Conservation (phyloP, 2,797 vertebrate genomes). For the Gymnoscopelus microlampas region DNA sequence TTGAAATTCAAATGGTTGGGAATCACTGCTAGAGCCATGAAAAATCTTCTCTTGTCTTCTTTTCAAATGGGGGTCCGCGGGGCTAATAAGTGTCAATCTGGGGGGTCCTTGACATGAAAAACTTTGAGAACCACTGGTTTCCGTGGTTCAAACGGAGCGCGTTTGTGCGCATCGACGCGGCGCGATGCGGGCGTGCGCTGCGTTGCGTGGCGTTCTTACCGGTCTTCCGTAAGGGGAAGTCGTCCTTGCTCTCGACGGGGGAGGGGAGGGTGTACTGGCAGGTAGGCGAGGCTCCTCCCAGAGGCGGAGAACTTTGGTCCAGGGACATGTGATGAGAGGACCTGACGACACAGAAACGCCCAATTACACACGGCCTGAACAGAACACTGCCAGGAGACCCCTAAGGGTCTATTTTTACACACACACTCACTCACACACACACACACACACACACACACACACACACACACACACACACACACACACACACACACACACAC, state of each 20-base stretch:
- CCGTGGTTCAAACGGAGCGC: not conserved
- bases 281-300: conserved; percentile 91
- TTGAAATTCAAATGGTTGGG: too few relatives aligned
- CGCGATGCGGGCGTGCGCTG: too few relatives aligned
- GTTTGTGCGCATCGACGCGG: not conserved
- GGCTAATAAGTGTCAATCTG: too few relatives aligned
- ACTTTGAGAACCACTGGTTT: too few relatives aligned
- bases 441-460: conserved; percentile 26
- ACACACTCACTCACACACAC: conserved; percentile 26
- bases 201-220: conserved; percentile 77
- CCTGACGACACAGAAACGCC: conserved; percentile 73
- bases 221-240: conserved; percentile 98
- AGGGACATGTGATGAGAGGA: conserved; percentile 95
- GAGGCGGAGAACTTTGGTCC: conserved; percentile 97
- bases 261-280: conserved; percentile 94
- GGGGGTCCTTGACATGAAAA: too few relatives aligned
- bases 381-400: too few relatives aligned
- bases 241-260: conserved; percentile 90
- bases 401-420: conserved; percentile 13
- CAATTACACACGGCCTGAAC: too few relatives aligned
- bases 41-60: too few relatives aligned
- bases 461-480: conserved; percentile 37
- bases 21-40: too few relatives aligned
- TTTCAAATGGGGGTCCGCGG: too few relatives aligned
- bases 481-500: conserved; percentile 32